Evolutionary conservation across 2,113 vertebrate species (phyloP), one percentile per base, ranked within the genome.

Genomic region (Falcunculus frontatus): DNA sequence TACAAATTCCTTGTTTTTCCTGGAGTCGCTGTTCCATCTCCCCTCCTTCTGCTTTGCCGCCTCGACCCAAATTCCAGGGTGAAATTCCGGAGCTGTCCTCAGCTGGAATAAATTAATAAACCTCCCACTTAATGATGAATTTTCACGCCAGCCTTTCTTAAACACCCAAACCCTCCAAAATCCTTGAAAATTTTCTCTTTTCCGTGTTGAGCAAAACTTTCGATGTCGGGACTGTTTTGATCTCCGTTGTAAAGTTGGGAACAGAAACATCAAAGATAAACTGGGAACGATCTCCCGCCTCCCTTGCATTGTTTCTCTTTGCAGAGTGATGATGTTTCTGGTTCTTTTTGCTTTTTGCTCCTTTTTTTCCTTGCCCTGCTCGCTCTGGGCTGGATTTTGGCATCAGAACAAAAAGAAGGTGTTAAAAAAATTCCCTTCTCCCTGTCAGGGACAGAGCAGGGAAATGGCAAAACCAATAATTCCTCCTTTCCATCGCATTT

Each of bases 151-250:
- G 35, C 2, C 2, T 17, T 25, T 5, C 77, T 78, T 17, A 9
- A 65, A 69, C 41, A 20, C 60, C 7, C 22, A 12, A 81, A 70
- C 32, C 77, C 59, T 84, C 56, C 12, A 2, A 78, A 93, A 21
- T 33, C 57, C 77, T 35, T 22, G 4, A 39, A 7, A 2, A 35
- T 78, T 42, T 50, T 49, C 19, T 50, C 25, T 49, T 39, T 53
- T 46, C 10, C 0, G 4, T 3, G 37, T 33, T 13, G 74, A 79
- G 52, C 20, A 55, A 62, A 91, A 25, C 5, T 1, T 27, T 62
- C 0, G 0, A 26, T 2, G 59, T 3, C 0, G 1, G 67, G 44
- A 4, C 41, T 22, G 10, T 90, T 82, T 68, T 67, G 47, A 75
- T 78, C 69, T 74, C 37, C 0, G 4, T 22, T 29, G 55, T 26